Percentiles rank a stretch among this genome's conserved stretches.
Conservation (phyloP, 2,113 vertebrate genomes). For the Xiphophorus maculatus region DNA sequence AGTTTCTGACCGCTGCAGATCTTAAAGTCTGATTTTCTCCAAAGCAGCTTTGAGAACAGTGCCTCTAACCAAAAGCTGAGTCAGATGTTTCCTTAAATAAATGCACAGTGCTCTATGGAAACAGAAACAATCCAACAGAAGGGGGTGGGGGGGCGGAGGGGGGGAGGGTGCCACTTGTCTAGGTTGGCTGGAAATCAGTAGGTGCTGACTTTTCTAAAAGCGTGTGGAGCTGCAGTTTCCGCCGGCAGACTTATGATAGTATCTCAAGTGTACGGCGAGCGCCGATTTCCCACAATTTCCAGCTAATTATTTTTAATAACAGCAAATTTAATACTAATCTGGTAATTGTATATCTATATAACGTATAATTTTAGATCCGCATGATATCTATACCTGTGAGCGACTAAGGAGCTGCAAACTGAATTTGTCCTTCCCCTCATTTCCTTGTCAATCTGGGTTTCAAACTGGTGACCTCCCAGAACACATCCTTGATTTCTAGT, state of each 20-base stretch:
- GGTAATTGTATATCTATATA: background rate
- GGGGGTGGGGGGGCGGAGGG: no score
- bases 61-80: constrained; percentile 50
- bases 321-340: background rate
- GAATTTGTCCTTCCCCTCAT: background rate
- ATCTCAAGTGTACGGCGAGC: constrained; percentile 13
- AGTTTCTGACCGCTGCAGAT: constrained; percentile 42
- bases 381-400: background rate
- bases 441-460: constrained; percentile 34
- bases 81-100: constrained; percentile 66
- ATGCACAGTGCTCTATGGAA: constrained; percentile 29
- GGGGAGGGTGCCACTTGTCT: constrained; percentile 34
- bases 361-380: background rate
- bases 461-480: constrained; percentile 51
- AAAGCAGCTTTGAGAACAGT: constrained; percentile 27
- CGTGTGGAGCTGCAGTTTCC: constrained; percentile 7
- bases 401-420: background rate
- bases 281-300: constrained; percentile 17
- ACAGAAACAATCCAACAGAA: constrained; percentile 53
- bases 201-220: constrained; percentile 8
- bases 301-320: constrained; percentile 32
- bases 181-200: constrained; percentile 25
- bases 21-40: constrained; percentile 46
- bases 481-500: constrained; percentile 50
- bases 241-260: constrained; percentile 20